A percentile compares a stretch with the other conserved stretches of the same genome.
Evolutionary conservation across 2,797 vertebrate species (phyloP).

Genomic region (Sebastes itinus): DNA sequence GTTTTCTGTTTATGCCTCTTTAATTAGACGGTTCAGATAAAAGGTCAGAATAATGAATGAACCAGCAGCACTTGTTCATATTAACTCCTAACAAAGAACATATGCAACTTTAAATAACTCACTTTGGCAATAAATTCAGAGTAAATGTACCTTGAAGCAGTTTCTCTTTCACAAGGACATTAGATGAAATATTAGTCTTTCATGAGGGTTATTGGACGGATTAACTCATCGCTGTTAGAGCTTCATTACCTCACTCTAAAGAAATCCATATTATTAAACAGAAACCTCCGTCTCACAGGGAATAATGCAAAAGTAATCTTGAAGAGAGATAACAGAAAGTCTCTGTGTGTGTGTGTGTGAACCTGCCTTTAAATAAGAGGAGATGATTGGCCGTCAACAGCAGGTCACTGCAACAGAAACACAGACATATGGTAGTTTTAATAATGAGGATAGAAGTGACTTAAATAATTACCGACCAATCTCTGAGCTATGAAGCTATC

Average conservation of each 20-base stretch:
- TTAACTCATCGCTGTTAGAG: background rate
- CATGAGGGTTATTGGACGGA: background rate
- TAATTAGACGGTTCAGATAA: background rate
- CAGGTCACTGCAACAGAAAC: background rate
- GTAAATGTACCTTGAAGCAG: background rate
- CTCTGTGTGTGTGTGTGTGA: background rate
- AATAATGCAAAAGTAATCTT: conserved; percentile 31
- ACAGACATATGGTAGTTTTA: background rate
- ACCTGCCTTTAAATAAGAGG: background rate
- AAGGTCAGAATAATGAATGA: background rate
- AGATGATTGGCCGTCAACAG: background rate
- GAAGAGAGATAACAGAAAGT: background rate
- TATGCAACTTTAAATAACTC: background rate
- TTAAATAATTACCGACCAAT: too few relatives aligned
- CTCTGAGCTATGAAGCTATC: too few relatives aligned
- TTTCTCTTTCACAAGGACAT: background rate
- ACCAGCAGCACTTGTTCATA: background rate
- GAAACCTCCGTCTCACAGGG: conserved; percentile 19
- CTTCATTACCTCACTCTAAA: conserved; percentile 34
- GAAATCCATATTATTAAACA: conserved; percentile 14
- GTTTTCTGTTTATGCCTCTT: background rate
- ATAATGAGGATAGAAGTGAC: background rate
- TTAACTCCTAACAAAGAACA: background rate
- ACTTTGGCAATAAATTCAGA: background rate
- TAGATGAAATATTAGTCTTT: conserved; percentile 2